Evolutionary conservation across 2,888 invertebrate genomes (phyloP).

Genomic region (Epinotia demarniana): DNA sequence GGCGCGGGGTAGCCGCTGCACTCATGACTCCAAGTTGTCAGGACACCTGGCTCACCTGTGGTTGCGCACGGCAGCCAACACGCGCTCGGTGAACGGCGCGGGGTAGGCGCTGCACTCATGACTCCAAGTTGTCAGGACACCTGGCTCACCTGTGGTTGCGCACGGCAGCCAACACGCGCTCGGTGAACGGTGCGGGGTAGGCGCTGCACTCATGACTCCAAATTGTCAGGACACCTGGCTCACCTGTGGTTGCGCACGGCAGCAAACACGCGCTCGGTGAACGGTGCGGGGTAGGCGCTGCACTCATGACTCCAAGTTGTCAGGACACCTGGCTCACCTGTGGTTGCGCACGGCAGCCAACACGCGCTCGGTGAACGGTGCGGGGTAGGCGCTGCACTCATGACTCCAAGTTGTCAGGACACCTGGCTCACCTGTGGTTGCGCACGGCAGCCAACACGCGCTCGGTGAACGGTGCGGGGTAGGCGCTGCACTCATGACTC

Average conservation of each 20-base stretch:
- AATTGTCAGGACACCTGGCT: constrained; percentile 33
- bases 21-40: neutral
- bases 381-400: too few species aligned
- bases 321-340: too few species aligned
- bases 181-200: constrained; percentile 92
- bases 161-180: constrained; percentile 90
- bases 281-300: constrained; percentile 91
- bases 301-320: too few species aligned
- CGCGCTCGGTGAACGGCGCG: constrained; percentile 91
- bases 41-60: constrained; percentile 68
- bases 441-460: constrained; percentile 90
- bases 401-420: neutral
- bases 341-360: too few species aligned
- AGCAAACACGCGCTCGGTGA: constrained; percentile 91
- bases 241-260: constrained; percentile 87
- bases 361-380: too few species aligned
- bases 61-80: constrained; percentile 89
- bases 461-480: constrained; percentile 92
- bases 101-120: constrained; percentile 89
- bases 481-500: constrained; percentile 85
- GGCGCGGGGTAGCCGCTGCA: constrained; percentile 92
- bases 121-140: constrained; percentile 34
- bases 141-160: constrained; percentile 81
- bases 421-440: constrained; percentile 77
- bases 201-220: constrained; percentile 84